These are phyloP conservation scores for Amorpha juglandis DNA, from an alignment of 2,888 invertebrate genomes.

Conservation along the genomic window DNA sequence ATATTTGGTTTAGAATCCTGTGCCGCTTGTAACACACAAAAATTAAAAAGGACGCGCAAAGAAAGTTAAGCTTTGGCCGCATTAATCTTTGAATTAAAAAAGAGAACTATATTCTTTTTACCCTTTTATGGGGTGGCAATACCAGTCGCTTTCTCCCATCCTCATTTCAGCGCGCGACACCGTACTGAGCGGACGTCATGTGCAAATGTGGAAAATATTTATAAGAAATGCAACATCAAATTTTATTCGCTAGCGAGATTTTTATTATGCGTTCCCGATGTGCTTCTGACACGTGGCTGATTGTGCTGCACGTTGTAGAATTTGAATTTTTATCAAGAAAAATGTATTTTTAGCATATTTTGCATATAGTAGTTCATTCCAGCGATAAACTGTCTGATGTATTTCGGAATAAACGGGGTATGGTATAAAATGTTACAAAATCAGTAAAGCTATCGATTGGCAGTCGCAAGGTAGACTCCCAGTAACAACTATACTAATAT, in stretches of 20 bases:
- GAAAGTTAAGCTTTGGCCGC: conserved; percentile 39
- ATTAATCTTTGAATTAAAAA: conserved; percentile 41
- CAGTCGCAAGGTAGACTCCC: too few species aligned
- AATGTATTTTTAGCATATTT: conserved; percentile 17
- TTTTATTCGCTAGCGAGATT: conserved; percentile 64
- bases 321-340: conserved; percentile 36
- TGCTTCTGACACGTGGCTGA: conserved; percentile 63
- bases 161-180: conserved; percentile 52
- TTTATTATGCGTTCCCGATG: conserved; percentile 64
- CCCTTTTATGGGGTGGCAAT: conserved; percentile 28
- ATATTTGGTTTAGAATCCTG: neutral
- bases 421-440: neutral
- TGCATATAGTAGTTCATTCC: neutral
- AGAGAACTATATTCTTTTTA: conserved; percentile 39
- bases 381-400: neutral
- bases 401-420: neutral
- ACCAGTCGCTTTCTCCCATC: conserved; percentile 32
- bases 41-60: conserved; percentile 42
- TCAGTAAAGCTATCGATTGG: too few species aligned
- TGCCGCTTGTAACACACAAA: conserved; percentile 32
- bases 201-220: conserved; percentile 63
- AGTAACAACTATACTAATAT: too few species aligned
- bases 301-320: conserved; percentile 65
- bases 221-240: conserved; percentile 63
- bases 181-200: conserved; percentile 56